Conservation (phyloP, 2,113 vertebrate species). For the crab-eating macaque (Macaca fascicularis) region DNA sequence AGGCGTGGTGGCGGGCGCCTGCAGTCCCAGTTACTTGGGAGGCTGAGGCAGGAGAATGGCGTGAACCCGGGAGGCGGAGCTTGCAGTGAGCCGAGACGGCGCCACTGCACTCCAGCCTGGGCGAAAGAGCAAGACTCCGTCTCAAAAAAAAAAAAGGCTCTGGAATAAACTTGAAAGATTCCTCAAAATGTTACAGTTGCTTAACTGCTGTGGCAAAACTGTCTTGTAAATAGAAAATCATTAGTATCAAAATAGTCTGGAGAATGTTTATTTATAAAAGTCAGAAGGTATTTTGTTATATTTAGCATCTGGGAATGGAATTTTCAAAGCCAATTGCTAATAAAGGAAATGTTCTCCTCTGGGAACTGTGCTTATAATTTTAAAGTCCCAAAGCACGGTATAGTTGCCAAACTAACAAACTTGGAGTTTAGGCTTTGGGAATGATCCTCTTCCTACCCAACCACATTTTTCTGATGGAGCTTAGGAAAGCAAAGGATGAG, state of each 20-base stretch:
- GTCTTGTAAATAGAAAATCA: slow-evolving; percentile 35
- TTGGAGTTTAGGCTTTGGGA: slow-evolving; percentile 56
- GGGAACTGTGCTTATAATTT: slow-evolving; percentile 70
- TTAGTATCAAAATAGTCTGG: slow-evolving; percentile 64
- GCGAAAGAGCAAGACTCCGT: too few relatives aligned
- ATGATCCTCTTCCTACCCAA: not conserved
- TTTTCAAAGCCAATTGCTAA: slow-evolving; percentile 69
- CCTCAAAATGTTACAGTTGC: slow-evolving; percentile 53
- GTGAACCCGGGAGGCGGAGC: too few relatives aligned
- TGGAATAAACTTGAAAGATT: slow-evolving; percentile 45
- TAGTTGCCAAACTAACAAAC: slow-evolving; percentile 63
- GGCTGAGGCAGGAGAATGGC: too few relatives aligned
- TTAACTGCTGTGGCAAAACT: slow-evolving; percentile 26
- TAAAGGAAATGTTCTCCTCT: slow-evolving; percentile 74
- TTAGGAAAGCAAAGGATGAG: slow-evolving; percentile 33
- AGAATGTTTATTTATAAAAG: slow-evolving; percentile 69
- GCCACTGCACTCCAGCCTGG: too few relatives aligned
- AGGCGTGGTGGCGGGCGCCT: too few relatives aligned
- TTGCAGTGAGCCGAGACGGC: too few relatives aligned
- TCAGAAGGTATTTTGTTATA: slow-evolving; percentile 70
- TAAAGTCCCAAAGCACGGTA: slow-evolving; percentile 41
- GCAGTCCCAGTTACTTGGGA: too few relatives aligned
- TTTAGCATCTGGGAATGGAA: slow-evolving; percentile 70
- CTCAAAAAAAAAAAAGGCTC: not conserved
- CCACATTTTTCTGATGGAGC: not conserved